phyloP scores from a whole-genome alignment of 2,113 vertebrate species.

The Etheostoma cragini region DNA sequence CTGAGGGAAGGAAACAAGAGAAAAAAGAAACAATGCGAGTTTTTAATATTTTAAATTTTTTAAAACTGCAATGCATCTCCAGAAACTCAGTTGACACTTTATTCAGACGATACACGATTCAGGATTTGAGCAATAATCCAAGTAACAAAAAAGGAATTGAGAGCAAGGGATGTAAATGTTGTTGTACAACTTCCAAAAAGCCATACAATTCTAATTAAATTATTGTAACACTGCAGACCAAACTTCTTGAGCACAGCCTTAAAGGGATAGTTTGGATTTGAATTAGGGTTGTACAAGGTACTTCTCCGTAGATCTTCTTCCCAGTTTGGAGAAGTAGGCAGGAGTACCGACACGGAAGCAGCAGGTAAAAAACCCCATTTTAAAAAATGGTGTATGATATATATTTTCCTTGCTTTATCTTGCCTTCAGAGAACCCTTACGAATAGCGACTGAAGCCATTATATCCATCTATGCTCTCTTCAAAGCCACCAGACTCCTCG shows the following conservation, averaged over 20 bases:
- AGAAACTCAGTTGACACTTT: not conserved
- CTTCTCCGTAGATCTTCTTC: too few species aligned
- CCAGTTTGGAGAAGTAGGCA: too few species aligned
- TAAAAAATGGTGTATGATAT: too few species aligned
- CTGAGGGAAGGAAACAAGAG: conserved; percentile 7
- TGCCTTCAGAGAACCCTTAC: too few species aligned
- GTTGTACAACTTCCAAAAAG: conserved; percentile 21
- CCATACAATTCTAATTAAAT: conserved; percentile 9
- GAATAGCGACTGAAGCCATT: too few species aligned
- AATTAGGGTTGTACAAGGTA: too few species aligned
- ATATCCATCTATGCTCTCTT: too few species aligned
- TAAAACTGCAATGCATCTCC: not conserved
- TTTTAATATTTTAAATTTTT: not conserved
- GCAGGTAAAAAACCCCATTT: too few species aligned
- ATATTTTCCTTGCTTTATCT: too few species aligned
- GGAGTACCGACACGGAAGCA: too few species aligned
- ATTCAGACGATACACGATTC: not conserved
- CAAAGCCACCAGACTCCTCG: too few species aligned
- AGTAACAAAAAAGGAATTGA: conserved; percentile 20
- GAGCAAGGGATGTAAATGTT: conserved; percentile 31
- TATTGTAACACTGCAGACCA: conserved; percentile 10
- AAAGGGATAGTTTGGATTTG: not conserved
- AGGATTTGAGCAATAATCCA: conserved; percentile 19
- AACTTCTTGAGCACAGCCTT: not conserved
- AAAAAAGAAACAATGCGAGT: not conserved